phyloP scores from a whole-genome alignment of 2,888 invertebrate species.

The Stenurella melanura region DNA sequence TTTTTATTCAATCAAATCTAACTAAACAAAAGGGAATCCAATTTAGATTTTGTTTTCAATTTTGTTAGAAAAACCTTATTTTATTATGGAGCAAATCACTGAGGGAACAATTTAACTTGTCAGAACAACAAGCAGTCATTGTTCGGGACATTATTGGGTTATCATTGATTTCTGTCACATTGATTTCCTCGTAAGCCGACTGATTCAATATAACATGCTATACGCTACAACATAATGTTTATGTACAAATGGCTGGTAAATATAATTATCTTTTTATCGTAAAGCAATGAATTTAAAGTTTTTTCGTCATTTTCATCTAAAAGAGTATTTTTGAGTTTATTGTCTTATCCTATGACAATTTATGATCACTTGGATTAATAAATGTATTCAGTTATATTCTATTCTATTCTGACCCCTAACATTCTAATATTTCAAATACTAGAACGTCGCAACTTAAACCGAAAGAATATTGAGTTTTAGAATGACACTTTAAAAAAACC shows the following conservation, averaged over 20 bases:
- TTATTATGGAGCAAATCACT: conserved; percentile 64
- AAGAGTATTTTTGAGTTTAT: too few species aligned
- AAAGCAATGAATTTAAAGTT: too few species aligned
- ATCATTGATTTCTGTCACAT: conserved; percentile 70
- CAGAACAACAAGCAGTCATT: conserved; percentile 65
- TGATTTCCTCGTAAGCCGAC: conserved; percentile 57
- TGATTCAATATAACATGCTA: conserved; percentile 50
- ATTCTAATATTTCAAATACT: too few species aligned
- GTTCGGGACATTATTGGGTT: conserved; percentile 68
- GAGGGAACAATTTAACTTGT: conserved; percentile 65
- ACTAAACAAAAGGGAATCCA: conserved; percentile 66
- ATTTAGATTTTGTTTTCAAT: conserved; percentile 67
- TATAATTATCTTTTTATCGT: not conserved
- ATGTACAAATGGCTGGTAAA: not conserved
- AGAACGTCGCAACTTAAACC: too few species aligned
- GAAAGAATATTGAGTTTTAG: too few species aligned
- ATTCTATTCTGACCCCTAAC: too few species aligned
- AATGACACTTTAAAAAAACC: too few species aligned
- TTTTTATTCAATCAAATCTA: conserved; percentile 71
- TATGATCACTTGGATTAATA: too few species aligned
- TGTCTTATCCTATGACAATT: too few species aligned
- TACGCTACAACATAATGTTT: conserved; percentile 10
- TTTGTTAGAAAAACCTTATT: conserved; percentile 66
- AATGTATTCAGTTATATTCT: too few species aligned
- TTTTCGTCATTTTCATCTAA: too few species aligned